These are phyloP conservation scores for Grantiella picta DNA, from an alignment of 2,113 vertebrate species.

Conservation along the genomic window DNA sequence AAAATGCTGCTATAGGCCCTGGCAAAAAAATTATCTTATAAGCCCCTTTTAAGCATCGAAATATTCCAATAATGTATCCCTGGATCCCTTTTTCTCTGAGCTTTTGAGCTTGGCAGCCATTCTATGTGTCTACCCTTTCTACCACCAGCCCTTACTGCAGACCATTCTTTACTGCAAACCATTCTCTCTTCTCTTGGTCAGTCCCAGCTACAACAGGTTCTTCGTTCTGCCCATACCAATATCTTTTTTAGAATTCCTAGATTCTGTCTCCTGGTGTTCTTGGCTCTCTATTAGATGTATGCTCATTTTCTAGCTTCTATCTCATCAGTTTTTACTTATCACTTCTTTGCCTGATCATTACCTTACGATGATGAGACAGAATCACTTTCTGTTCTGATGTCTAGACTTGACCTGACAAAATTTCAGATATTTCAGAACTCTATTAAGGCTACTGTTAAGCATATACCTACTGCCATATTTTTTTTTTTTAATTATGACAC, in stretches of 20 bases:
- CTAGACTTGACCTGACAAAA: neutral
- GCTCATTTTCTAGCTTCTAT: neutral
- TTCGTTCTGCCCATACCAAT: neutral
- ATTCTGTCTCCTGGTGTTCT: neutral
- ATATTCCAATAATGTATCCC: neutral
- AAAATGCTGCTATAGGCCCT: neutral
- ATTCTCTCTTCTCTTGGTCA: neutral
- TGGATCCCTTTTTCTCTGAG: neutral
- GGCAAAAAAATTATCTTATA: neutral
- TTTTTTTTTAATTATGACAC: neutral
- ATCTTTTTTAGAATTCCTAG: neutral
- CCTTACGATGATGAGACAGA: neutral
- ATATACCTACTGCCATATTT: neutral
- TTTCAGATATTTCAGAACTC: neutral
- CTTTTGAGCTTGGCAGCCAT: neutral
- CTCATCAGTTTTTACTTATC: neutral
- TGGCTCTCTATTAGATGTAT: neutral
- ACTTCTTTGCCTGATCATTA: neutral
- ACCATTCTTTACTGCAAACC: neutral
- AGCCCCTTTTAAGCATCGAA: neutral
- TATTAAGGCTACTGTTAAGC: neutral
- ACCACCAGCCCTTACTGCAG: neutral
- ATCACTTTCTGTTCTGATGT: neutral
- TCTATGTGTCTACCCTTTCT: neutral
- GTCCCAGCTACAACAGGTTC: neutral